Base-by-base conservation (phyloP, 2,888 invertebrate species). In the Nasonia oneida region DNA sequence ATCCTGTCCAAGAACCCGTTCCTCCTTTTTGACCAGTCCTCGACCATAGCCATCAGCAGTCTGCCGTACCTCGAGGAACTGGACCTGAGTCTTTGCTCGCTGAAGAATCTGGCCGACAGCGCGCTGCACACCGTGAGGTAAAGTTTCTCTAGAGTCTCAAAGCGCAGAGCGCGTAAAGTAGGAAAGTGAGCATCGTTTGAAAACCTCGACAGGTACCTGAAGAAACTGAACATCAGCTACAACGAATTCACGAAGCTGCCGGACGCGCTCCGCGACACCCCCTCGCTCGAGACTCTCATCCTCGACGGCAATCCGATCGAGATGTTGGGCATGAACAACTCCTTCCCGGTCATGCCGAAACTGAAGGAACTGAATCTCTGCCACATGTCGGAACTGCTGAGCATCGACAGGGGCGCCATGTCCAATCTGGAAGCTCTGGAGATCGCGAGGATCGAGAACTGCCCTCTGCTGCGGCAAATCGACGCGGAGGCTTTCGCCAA, bases 1-100 rank as follows among this genome's bases (percentile, higher is more conserved):
- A 95, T 95, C 89, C 93, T 98, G 39, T 95, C 95, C 87, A 95
- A 95, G n/a, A 98, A 98, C 93, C 96, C 96, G 0, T 94, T 98
- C 18, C 94, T 94, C 18, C 94, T 95, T 0, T 94, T 97, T 8
- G 96, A 97, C 90, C 94, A 94, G 10, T 37, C 86, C 12, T 96
- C 96, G 0, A 90, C 95, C 0, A 94, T 95, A 0, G 97, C 97
- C 0, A 95, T 98, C 33, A 95, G 95, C 0, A 95, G 95, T 85
- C 92, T 97, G 76, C 92, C 94, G 0, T 93, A 94, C 89, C 92
- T 97, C 71, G 96, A 96, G 95, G 97, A 97, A 90, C 93, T 97
- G 29, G 95, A 97, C 89, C 93, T 97, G 91, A 95, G 96, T 0
- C 95, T 95, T 79, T 96, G 97, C 88, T 94, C 95, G 81, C 91